Percentiles rank a stretch among this genome's conserved stretches.
phyloP scores from a whole-genome alignment of 2,797 vertebrate genomes.

The Fistularia commersonii region DNA sequence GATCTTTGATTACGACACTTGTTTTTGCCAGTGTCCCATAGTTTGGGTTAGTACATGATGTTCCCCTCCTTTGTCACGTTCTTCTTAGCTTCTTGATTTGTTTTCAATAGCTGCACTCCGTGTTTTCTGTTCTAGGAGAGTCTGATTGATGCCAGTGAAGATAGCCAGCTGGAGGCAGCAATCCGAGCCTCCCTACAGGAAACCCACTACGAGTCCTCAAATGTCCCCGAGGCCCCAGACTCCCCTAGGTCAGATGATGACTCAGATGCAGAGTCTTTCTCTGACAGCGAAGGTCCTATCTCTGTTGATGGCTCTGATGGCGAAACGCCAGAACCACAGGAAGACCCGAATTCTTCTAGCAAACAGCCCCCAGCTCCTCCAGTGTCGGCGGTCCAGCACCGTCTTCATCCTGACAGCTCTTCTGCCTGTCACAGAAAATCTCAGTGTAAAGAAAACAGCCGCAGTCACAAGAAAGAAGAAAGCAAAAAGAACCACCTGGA shows the following conservation, averaged over 20 bases:
- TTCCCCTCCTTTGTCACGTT: conserved; percentile 3
- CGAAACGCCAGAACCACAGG: conserved; percentile 66
- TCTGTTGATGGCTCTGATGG: conserved; percentile 94
- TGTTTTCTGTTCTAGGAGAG: conserved; percentile 83
- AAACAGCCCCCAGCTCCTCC: conserved; percentile 45
- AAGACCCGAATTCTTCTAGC: conserved; percentile 54
- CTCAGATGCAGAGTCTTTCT: conserved; percentile 95
- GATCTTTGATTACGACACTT: neutral
- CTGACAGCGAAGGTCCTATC: conserved; percentile 96
- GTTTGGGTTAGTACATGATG: neutral
- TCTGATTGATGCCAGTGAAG: conserved; percentile 97
- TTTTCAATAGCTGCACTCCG: conserved; percentile 28
- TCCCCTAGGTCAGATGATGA: conserved; percentile 80
- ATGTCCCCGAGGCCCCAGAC: conserved; percentile 81
- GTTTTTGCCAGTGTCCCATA: conserved; percentile 1
- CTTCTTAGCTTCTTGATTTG: neutral
- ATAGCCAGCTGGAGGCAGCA: conserved; percentile 97
- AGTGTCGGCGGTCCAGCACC: conserved; percentile 49
- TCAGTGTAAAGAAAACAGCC: conserved; percentile 89
- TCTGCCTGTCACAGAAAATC: conserved; percentile 86
- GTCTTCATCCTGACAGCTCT: conserved; percentile 67
- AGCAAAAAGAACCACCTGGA: conserved; percentile 88
- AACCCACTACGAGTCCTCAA: conserved; percentile 95
- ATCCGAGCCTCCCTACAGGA: conserved; percentile 96
- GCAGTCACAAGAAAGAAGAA: conserved; percentile 90